These are phyloP conservation scores for Mionectes olivaceus DNA, from an alignment of 2,797 vertebrate genomes.

Conservation along the genomic window DNA sequence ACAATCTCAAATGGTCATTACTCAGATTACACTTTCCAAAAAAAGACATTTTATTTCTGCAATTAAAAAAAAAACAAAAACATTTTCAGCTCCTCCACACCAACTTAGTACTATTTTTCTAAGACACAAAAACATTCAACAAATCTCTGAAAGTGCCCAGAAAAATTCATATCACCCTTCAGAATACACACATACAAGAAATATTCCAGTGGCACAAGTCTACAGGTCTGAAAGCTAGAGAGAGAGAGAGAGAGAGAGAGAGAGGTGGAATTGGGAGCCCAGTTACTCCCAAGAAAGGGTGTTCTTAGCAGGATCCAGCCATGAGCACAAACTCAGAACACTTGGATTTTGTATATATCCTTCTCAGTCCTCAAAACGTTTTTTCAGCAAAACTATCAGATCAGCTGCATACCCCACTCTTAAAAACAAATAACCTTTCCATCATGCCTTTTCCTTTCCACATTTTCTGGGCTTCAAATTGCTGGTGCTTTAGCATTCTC, in stretches of 20 bases:
- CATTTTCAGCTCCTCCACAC: not conserved
- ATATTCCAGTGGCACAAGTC: slow-evolving; percentile 2
- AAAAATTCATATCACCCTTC: slow-evolving; percentile 52
- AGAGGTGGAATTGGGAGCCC: not conserved
- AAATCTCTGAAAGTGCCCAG: slow-evolving; percentile 49
- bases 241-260: not conserved
- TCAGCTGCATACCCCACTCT: not conserved
- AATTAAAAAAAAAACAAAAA: not conserved
- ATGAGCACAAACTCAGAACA: not conserved
- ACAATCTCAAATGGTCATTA: not conserved
- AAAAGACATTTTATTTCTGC: not conserved
- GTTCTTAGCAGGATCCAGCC: slow-evolving; percentile 65
- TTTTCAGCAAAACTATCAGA: not conserved
- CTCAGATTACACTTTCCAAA: not conserved
- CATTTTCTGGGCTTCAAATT: not conserved
- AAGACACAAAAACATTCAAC: slow-evolving; percentile 11
- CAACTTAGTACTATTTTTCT: slow-evolving; percentile 7
- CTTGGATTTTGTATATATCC: not conserved
- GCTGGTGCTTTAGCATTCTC: not conserved
- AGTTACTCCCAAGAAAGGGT: slow-evolving; percentile 2
- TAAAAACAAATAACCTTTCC: not conserved
- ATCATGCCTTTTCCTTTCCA: not conserved
- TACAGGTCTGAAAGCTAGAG: slow-evolving; percentile 18
- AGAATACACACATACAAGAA: slow-evolving; percentile 49
- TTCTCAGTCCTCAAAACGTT: not conserved